A percentile compares a stretch with the other conserved stretches of the same genome.
Evolutionary conservation across 2,113 vertebrate genomes (phyloP).

Genomic region (Megaleporinus macrocephalus): DNA sequence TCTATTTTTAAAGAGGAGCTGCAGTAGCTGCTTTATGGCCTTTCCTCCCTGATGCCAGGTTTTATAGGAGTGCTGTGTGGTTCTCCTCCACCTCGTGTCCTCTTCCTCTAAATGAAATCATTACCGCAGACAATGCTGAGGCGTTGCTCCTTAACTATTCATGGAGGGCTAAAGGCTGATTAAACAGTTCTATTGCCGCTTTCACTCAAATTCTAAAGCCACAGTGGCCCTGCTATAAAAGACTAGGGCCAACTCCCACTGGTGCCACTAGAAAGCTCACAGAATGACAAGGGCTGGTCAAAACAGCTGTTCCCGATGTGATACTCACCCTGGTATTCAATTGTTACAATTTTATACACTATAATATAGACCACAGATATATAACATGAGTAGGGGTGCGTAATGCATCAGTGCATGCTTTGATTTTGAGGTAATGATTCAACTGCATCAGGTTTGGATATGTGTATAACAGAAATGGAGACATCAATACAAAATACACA

Average conservation of each 20-base stretch:
- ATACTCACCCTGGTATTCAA: too few species aligned
- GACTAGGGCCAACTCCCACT: slow-evolving; percentile 5
- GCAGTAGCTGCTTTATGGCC: slow-evolving; percentile 44
- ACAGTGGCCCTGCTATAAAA: slow-evolving; percentile 18
- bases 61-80: slow-evolving; percentile 47
- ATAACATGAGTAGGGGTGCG: too few species aligned
- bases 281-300: background rate
- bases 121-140: slow-evolving; percentile 47
- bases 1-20: slow-evolving; percentile 50
- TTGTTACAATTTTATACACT: too few species aligned
- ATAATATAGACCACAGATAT: too few species aligned
- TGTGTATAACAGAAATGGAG: too few species aligned
- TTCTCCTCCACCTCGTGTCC: slow-evolving; percentile 37
- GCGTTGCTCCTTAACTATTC: slow-evolving; percentile 39
- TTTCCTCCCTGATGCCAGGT: slow-evolving; percentile 18
- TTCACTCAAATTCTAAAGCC: slow-evolving; percentile 39
- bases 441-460: too few species aligned
- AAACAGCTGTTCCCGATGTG: background rate
- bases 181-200: slow-evolving; percentile 30
- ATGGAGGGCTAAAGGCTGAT: slow-evolving; percentile 43
- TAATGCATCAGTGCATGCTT: too few species aligned
- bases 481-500: too few species aligned
- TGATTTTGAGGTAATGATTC: too few species aligned
- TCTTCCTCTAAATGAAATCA: slow-evolving; percentile 48
- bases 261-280: slow-evolving; percentile 1